Evolutionary conservation across 2,888 invertebrate genomes (phyloP).

Genomic region (Emmelina monodactyla): DNA sequence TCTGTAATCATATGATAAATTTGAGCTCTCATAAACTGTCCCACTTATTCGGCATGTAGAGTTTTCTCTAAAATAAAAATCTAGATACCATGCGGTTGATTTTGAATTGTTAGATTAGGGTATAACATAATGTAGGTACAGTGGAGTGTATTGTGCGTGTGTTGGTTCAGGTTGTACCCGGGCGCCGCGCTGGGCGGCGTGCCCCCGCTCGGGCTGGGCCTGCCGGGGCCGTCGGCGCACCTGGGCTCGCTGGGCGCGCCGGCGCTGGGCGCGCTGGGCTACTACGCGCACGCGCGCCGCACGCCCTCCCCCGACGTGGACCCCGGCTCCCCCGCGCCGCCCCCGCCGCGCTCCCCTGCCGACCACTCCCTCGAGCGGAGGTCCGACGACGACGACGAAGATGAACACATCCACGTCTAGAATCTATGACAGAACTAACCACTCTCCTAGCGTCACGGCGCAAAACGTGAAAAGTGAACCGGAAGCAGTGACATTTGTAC

Average conservation of each 20-base stretch:
- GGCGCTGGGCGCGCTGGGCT: constrained; percentile 64
- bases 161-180: constrained; percentile 70
- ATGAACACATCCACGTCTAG: constrained; percentile 71
- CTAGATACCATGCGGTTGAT: no score
- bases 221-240: constrained; percentile 74
- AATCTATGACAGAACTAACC: no score
- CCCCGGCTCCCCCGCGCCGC: constrained; percentile 67
- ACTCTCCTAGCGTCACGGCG: no score
- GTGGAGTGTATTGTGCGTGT: no score
- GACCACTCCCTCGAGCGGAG: constrained; percentile 47
- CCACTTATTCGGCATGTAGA: no score
- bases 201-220: constrained; percentile 65
- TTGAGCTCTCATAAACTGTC: no score
- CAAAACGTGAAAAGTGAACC: no score
- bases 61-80: no score
- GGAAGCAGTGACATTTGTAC: no score
- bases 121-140: no score
- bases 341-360: constrained; percentile 52
- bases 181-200: constrained; percentile 67
- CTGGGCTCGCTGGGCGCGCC: constrained; percentile 73
- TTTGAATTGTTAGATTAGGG: no score
- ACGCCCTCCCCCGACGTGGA: constrained; percentile 64
- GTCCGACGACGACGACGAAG: constrained; percentile 65
- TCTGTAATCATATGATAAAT: no score
- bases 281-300: constrained; percentile 59